These are phyloP conservation scores for Saturnia pavonia DNA, from an alignment of 2,888 invertebrate genomes.

Conservation along the genomic window DNA sequence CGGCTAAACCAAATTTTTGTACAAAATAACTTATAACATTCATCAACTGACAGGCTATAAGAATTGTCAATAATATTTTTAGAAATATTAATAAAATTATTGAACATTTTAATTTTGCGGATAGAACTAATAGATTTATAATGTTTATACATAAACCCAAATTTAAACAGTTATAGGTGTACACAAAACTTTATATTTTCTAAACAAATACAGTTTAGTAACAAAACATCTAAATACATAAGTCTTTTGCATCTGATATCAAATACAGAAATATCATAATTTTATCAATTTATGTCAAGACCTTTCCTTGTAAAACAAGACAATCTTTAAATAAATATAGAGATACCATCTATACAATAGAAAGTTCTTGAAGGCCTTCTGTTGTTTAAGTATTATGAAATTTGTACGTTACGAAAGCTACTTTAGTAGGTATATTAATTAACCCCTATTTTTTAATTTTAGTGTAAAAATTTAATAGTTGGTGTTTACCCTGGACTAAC, in stretches of 20 bases:
- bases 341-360: not conserved
- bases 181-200: not conserved
- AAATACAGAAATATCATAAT: slow-evolving; percentile 1
- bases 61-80: no score
- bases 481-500: not conserved
- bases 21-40: no score
- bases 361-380: not conserved
- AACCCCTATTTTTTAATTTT: not conserved
- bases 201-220: not conserved
- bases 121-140: not conserved
- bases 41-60: no score
- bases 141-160: not conserved
- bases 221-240: not conserved
- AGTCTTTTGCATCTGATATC: not conserved
- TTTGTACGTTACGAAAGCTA: not conserved
- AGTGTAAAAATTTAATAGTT: not conserved
- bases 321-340: slow-evolving; percentile 3
- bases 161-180: not conserved
- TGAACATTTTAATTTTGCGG: no score
- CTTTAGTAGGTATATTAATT: not conserved
- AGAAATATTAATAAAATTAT: no score
- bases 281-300: slow-evolving; percentile 8
- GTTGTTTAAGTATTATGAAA: not conserved
- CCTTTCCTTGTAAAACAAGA: not conserved
- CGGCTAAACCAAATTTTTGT: no score